Base-by-base conservation (phyloP, 1,140 invertebrate genomes). In the Hyposmocoma kahamanoa region DNA sequence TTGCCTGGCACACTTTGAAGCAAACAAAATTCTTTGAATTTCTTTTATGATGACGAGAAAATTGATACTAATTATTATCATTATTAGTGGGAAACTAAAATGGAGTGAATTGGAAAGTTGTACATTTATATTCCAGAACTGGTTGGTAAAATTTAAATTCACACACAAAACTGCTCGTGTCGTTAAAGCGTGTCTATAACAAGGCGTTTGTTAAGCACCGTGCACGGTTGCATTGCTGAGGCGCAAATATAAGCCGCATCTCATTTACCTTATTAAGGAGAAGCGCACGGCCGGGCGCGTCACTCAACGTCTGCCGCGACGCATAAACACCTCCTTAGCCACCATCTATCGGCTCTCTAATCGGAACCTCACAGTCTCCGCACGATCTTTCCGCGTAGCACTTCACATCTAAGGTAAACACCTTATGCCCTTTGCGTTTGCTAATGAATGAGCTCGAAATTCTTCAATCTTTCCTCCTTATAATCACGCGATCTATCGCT, bases 251-350 rank as follows among this genome's bases (percentile, higher is more conserved):
- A 64, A 65, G 48, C 59, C 66, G 68, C 67, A 67, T 73, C 72
- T 75, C 71, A 72, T 80, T 75, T 75, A 73, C 73, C 74, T 74
- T 78, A 76, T 78, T 72, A 67, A 72, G 72, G 53, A 13, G 49
- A 44, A 50, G 42, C 50, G n/a, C 54, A 56, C 59, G 64, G 62
- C 62, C 52, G 67, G 68, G 34, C 68, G 59, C 67, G 74, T 81
- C 73, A 72, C 67, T 80, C 77, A 81, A 78, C 65, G 77, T 81
- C 77, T 64, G 38, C 49, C 52, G 54, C 42, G 32, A 47, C 50
- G 54, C 52, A 63, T 69, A 71, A 72, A 67, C 72, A 67, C 66
- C 62, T 68, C 60, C 56, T 66, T 67, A 61, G 50, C 48, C 47
- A n/a, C 30, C 51, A 36, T 50, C 53, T 57, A 63, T 57, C 53